Evolutionary conservation across 2,888 invertebrate species (phyloP), one percentile per base, ranked within the genome.

Genomic region (Phaedon cochleariae): DNA sequence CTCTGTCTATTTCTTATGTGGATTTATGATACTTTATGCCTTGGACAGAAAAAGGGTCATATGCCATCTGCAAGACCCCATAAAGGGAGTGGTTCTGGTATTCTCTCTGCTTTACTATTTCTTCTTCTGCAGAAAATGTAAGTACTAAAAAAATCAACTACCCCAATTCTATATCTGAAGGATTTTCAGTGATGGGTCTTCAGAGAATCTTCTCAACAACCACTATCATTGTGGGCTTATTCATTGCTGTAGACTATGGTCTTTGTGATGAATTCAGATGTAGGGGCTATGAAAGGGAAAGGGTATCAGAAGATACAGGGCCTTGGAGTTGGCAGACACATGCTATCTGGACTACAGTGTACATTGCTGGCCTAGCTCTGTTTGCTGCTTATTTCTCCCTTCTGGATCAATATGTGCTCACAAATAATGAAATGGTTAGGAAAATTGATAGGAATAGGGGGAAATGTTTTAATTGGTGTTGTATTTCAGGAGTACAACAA

Each of bases 61-160:
- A 57, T 89, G 89, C 69, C 88, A 89, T 76, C 80, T 88, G 45
- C 88, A 88, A 75, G 88, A 88, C 78, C 88, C 89, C 0, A 85
- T 88, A 45, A 87, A 88, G 75, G 88, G 87, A 57, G 83, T 87
- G 48, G 83, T 86, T 4, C 77, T 88, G 57, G 86, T 87, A 9
- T 87, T 87, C 74, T 85, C 88, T 0, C 79, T 88, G 55, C 83
- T 87, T 12, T 87, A 86, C 77, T 88, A 88, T 75, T 88, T 88
- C 81, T 87, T 87, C 79, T 87, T 87, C 76, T 87, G 87, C 73
- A 84, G 85, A 72, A 87, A 86, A 81, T 84, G 87, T 88, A 81
- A 85, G 85, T 81, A 66, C 10, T 52, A 3, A 5, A 20, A 20
- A 31, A 37, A n/a, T n/a, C n/a, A n/a, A n/a, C n/a, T n/a, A n/a